These are phyloP conservation scores for Triops longicaudatus DNA, from an alignment of 1,140 invertebrate genomes.

Conservation along the genomic window DNA sequence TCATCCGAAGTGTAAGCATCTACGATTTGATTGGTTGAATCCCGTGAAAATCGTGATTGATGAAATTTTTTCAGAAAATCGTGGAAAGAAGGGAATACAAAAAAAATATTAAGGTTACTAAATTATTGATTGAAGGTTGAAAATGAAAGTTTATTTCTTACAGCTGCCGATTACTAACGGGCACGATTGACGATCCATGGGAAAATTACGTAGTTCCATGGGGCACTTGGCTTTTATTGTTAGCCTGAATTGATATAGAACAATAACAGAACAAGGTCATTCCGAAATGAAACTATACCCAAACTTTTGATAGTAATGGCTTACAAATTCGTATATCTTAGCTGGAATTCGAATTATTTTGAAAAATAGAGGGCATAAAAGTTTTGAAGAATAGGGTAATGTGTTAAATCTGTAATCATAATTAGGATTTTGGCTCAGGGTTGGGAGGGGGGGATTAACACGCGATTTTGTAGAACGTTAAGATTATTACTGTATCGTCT, in stretches of 20 bases:
- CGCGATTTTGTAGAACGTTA: no score
- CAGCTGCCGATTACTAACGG: slow-evolving; percentile 88
- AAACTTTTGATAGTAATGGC: not conserved
- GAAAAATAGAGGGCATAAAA: no score
- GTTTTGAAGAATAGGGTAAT: no score
- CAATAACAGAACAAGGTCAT: not conserved
- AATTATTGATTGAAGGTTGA: not conserved
- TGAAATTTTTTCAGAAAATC: not conserved
- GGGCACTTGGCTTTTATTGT: slow-evolving; percentile 96
- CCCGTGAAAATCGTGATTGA: no score
- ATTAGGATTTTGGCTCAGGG: no score
- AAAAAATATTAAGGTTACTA: not conserved
- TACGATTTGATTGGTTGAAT: slow-evolving; percentile 41
- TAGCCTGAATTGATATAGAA: slow-evolving; percentile 53
- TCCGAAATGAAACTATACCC: not conserved
- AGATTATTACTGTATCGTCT: no score
- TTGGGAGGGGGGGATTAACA: no score
- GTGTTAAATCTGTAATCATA: no score
- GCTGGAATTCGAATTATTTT: no score
- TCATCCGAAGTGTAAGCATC: slow-evolving; percentile 85
- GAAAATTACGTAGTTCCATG: slow-evolving; percentile 93
- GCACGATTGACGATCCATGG: slow-evolving; percentile 90
- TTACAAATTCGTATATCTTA: no score
- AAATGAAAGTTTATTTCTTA: slow-evolving; percentile 50
- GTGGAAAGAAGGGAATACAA: not conserved